phyloP scores from a whole-genome alignment of 2,113 vertebrate genomes.

The Proteles cristata region DNA sequence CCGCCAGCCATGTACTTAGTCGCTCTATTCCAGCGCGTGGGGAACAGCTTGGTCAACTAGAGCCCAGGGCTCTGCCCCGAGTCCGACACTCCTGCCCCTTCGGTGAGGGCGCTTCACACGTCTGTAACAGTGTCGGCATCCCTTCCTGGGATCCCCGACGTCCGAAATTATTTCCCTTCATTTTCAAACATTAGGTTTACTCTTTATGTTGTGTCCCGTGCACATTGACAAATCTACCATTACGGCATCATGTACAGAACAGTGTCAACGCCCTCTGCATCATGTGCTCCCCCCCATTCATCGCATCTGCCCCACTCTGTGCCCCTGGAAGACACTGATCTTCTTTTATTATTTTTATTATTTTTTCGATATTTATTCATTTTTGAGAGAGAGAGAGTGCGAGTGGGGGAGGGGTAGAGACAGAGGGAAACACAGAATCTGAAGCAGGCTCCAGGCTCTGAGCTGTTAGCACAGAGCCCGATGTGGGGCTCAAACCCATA shows the following conservation, averaged over 20 bases:
- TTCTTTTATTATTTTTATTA: neutral
- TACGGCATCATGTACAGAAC: neutral
- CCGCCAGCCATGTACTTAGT: neutral
- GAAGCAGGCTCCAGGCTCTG: too few species aligned
- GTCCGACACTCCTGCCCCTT: neutral
- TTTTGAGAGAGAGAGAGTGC: too few species aligned
- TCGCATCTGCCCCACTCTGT: neutral
- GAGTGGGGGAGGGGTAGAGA: too few species aligned
- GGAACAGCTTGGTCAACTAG: neutral
- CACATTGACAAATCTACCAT: neutral
- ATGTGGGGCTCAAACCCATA: too few species aligned
- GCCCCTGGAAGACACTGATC: neutral
- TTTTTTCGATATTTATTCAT: too few species aligned
- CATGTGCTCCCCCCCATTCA: too few species aligned
- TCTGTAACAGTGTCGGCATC: rapidly evolving
- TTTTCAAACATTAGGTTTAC: neutral
- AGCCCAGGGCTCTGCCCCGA: neutral
- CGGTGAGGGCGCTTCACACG: rapidly evolving
- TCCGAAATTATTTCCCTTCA: neutral
- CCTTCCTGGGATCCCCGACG: neutral
- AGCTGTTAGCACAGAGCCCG: too few species aligned
- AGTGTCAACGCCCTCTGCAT: too few species aligned
- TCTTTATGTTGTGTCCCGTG: neutral
- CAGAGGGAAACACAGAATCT: too few species aligned
- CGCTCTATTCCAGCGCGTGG: neutral